Conservation (phyloP, 2,797 vertebrate species). For the Antrozous pallidus region DNA sequence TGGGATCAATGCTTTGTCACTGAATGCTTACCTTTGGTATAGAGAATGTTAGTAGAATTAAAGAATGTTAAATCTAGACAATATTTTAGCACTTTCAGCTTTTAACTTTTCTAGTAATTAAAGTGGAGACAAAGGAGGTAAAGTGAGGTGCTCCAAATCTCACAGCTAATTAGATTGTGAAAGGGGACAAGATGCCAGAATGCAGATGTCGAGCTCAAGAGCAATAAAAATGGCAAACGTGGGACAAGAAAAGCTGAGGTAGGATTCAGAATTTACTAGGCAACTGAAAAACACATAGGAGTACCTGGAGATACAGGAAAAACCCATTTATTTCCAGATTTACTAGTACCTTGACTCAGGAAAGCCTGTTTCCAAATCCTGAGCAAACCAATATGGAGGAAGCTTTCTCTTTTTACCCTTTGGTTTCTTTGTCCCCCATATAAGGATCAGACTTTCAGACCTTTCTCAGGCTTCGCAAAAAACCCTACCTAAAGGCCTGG, state of each 20-base stretch:
- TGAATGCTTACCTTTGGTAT: not conserved
- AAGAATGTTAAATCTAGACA: not conserved
- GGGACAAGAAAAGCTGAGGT: not conserved
- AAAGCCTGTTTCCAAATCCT: too few species aligned
- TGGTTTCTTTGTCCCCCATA: too few species aligned
- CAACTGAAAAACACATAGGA: too few species aligned
- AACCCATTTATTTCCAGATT: too few species aligned
- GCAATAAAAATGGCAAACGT: not conserved
- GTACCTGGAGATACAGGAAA: too few species aligned
- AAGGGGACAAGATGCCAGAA: not conserved
- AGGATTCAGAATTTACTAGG: not conserved
- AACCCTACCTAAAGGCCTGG: too few species aligned
- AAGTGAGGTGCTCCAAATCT: not conserved
- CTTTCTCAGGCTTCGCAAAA: too few species aligned
- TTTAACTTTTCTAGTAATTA: constrained; percentile 24
- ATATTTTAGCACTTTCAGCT: not conserved
- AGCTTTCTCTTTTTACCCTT: too few species aligned
- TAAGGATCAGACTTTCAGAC: too few species aligned
- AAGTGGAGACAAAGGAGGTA: not conserved
- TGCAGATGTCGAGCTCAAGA: not conserved
- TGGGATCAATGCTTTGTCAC: not conserved
- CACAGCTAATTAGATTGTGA: not conserved
- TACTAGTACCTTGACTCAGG: too few species aligned
- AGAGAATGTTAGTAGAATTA: not conserved
- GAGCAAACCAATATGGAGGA: too few species aligned